Base-by-base conservation (phyloP, 1,140 invertebrate genomes). In the Reticulitermes speratus region DNA sequence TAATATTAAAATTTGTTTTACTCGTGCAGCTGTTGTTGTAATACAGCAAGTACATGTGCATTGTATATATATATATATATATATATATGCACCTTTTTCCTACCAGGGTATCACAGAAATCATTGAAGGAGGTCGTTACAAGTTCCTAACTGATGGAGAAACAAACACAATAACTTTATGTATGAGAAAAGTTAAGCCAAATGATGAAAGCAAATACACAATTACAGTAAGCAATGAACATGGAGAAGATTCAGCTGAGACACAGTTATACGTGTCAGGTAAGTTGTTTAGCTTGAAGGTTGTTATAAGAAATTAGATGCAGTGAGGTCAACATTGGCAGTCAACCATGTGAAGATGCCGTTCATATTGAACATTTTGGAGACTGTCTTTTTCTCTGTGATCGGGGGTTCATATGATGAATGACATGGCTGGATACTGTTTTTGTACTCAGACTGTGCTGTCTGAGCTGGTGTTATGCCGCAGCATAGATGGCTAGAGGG, bases 121-220 rank as follows among this genome's bases (percentile, higher is more conserved):
- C 88, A 95, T 97, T 88, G 97, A 98, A 90, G 97, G 97, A 87
- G 97, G 97, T 88, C 94, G 98, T 86, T 98, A 97, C 92, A 97
- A 97, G 90, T 97, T 97, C 90, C 92, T 97, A 83, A 98, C 97
- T 21, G 97, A 99, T 91, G 96, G 97, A 45, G 96, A 97, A 89
- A 95, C 94, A 82, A 98, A 98, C 90, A 94, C 95, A 48, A 96
- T 99, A 88, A 98, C 97, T 44, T 93, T 99, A 83, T 97, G 97
- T 90, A 99, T 99, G 92, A 94, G 97, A 89, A 99, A 99, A 93
- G 95, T 97, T 87, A 98, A 99, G 90, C 95, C 97, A 23, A 97
- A 97, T 89, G 99, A 99, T 95, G 99, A 99, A 92, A 98, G 97
- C 55, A 97, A 97, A 90, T 99, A 99, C 92, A 97, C 96, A 90